Evolutionary conservation across 1,140 invertebrate species (phyloP), one percentile per base, ranked within the genome.

Genomic region (Chlorops oryzae): DNA sequence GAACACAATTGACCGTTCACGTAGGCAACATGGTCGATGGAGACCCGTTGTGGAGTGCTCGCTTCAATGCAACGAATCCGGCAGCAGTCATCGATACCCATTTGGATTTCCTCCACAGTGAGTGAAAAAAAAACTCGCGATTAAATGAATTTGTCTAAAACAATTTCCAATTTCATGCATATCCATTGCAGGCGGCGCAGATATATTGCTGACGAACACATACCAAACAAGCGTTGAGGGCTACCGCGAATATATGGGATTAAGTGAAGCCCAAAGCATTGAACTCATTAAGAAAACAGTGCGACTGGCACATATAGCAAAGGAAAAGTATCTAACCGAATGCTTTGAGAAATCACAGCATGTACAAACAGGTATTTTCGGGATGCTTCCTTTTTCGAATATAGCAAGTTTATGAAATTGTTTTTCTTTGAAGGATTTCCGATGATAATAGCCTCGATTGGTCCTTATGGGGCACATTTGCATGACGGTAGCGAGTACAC

Each of bases 401-500:
- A 20, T 42, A 32, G 28, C 57, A n/a, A 45, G 4, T 20, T 45
- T 9, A 13, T 48, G 17, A 37, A 12, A 20, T 24, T 9, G 40
- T 40, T 10, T 47, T 17, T 50, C 10, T 48, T n/a, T 4, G 5
- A 23, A 68, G 65, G 63, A 4, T 64, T 55, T 27, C 81, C 85
- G 3, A 52, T 84, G 17, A 78, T 90, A 41, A 85, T 87, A 17
- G 94, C 90, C 3, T 92, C 91, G 0, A 83, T 95, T 40, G 92
- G 93, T 5, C 90, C 93, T 0, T 96, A 90, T 66, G 93, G 92
- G 0, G 91, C 92, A 5, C 84, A 81, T 55, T 74, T 93, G 6
- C 83, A 87, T 59, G 90, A 96, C 73, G 86, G 85, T 18, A 95
- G 92, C 0, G 93, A 96, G 70, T 97, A 95, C 65, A 85, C 80